These are phyloP conservation scores for Drosophila sp. DNA, from an alignment of 1,140 invertebrate species.

Conservation along the genomic window DNA sequence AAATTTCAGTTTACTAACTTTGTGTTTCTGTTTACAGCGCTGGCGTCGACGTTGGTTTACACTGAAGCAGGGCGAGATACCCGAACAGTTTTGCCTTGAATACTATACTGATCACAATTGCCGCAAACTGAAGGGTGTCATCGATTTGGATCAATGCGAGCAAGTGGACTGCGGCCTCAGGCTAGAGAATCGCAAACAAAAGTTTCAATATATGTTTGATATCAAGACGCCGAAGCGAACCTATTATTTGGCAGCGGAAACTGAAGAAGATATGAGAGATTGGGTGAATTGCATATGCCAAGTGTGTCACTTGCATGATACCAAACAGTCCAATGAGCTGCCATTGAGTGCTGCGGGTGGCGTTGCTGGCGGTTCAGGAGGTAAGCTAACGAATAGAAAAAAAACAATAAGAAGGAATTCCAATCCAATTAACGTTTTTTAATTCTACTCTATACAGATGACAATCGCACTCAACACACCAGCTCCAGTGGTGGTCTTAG, in stretches of 20 bases:
- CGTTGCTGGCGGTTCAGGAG: not conserved
- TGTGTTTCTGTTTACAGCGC: conserved; percentile 86
- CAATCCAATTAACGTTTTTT: no score
- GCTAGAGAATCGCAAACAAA: conserved; percentile 91
- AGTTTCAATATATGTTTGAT: conserved; percentile 94
- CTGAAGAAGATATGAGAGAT: conserved; percentile 95
- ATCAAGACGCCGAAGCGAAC: conserved; percentile 93
- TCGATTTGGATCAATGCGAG: conserved; percentile 97
- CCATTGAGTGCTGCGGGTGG: conserved; percentile 49
- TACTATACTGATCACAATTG: conserved; percentile 95
- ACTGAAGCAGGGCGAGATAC: conserved; percentile 94
- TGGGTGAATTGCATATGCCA: conserved; percentile 97
- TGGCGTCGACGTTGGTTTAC: conserved; percentile 97
- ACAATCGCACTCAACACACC: conserved; percentile 71
- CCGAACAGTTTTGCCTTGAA: conserved; percentile 95
- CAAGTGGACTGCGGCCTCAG: conserved; percentile 95
- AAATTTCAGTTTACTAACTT: conserved; percentile 13
- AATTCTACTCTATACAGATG: conserved; percentile 39
- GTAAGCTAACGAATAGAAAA: no score
- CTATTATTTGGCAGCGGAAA: conserved; percentile 96
- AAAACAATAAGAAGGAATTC: no score
- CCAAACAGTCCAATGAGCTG: conserved; percentile 75
- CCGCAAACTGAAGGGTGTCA: conserved; percentile 93
- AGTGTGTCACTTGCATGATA: conserved; percentile 92
- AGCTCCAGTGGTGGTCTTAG: conserved; percentile 72